These are phyloP conservation scores for Ypsolopha scabrella DNA, from an alignment of 2,888 invertebrate species.

Conservation along the genomic window DNA sequence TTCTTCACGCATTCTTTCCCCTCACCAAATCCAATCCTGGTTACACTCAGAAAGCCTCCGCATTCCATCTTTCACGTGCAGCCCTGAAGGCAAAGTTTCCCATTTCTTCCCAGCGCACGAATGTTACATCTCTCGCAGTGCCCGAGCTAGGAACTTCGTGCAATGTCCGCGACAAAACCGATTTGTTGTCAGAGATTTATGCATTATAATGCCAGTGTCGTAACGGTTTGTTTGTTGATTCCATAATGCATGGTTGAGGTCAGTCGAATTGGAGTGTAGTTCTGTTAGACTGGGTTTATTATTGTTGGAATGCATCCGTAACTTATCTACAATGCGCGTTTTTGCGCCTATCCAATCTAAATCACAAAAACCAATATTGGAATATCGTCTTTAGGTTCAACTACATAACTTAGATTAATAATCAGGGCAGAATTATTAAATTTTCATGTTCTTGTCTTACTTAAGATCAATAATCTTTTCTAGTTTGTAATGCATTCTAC, in stretches of 20 bases:
- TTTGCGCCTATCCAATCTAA: no score
- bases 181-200: slow-evolving; percentile 29
- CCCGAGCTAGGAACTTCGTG: no score
- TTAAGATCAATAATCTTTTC: no score
- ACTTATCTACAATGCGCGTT: no score
- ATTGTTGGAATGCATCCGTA: neutral
- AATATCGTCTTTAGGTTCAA: no score
- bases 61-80: neutral
- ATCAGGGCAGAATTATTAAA: no score
- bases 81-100: neutral
- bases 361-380: no score
- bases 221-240: slow-evolving; percentile 25
- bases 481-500: no score
- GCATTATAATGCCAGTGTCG: slow-evolving; percentile 20
- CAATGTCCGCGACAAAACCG: slow-evolving; percentile 23
- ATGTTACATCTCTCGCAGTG: neutral
- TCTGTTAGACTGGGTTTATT: neutral
- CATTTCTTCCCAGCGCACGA: neutral
- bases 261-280: neutral
- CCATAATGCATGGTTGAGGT: slow-evolving; percentile 1
- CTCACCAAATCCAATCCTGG: no score
- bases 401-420: no score
- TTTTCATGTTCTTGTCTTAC: no score
- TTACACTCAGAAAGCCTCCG: neutral
- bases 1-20: no score